Base-by-base conservation (phyloP, 2,888 invertebrate genomes). In the Lycophotia porphyrea region DNA sequence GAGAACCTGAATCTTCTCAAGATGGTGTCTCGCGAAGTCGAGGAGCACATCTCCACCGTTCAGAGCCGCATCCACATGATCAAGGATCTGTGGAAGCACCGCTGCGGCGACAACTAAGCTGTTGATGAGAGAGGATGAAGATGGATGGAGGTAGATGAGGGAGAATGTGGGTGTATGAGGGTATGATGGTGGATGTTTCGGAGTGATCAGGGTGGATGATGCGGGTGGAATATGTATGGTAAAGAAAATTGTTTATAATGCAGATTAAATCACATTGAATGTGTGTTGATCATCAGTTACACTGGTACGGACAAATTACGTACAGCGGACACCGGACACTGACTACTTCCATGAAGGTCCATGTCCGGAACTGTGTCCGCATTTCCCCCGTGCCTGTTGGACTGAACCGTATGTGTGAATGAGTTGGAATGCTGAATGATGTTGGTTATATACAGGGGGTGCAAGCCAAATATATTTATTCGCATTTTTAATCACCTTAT, bases 51-150 rank as follows among this genome's bases (percentile, higher is more conserved):
- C 64, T 31, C 81, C 5, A 71, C 73, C 5, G 75, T 87, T 44
- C 88, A 88, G 55, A 73, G 70, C 55, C 85, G 87, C 5, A 87
- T 87, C 52, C 81, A 85, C 58, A 71, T 71, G 63, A 88, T 87
- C 63, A 87, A 88, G 39, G 81, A 87, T 1, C 68, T 85, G 78
- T 88, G 88, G 87, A 81, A 77, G 65, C 87, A 87, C 60, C 79
- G 81, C 31, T 87, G 87, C 60, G 87, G 74, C 5, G 73, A 84
- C 39, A 84, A 80, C 67, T 86, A 80, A 76, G 13, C 18, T 11
- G 2, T 34, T 39, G n/a, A 31, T 74, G 24, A 36, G 27, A 34
- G 24, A 18, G 24, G 27, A 58, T 27, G 70, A 47, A n/a, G 18
- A 4, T 27, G 69, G 15, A 24, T n/a, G 7, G 21, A n/a, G n/a